Percentiles rank a stretch among this genome's conserved stretches.
These are phyloP conservation scores for Anguilla megastoma DNA, from an alignment of 2,797 vertebrate species.

Conservation along the genomic window DNA sequence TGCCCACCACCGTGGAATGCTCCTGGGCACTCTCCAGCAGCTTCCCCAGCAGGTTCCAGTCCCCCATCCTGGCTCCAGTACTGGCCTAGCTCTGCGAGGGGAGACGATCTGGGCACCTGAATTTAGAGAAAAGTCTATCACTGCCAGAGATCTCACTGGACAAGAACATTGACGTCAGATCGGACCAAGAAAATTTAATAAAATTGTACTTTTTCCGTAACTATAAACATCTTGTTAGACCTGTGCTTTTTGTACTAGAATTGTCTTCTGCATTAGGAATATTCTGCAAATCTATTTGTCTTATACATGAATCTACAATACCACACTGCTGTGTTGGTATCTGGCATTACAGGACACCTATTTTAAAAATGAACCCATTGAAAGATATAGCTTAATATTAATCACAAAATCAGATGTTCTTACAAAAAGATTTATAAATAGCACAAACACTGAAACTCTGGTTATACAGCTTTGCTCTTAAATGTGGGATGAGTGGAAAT, in stretches of 20 bases:
- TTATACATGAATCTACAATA: background rate
- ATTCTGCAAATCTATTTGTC: background rate
- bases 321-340: too few relatives aligned
- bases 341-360: too few relatives aligned
- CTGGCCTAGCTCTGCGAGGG: conserved; percentile 46
- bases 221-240: background rate
- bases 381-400: too few relatives aligned
- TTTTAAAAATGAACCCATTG: too few relatives aligned
- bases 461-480: too few relatives aligned
- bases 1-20: conserved; percentile 86
- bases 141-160: too few relatives aligned
- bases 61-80: conserved; percentile 72
- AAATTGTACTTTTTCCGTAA: background rate
- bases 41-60: conserved; percentile 84
- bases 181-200: background rate
- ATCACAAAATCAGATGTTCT: too few relatives aligned
- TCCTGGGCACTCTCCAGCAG: conserved; percentile 85
- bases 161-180: background rate
- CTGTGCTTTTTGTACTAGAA: background rate
- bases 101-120: conserved; percentile 52
- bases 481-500: too few relatives aligned
- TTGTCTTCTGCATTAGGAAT: background rate
- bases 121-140: background rate
- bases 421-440: too few relatives aligned
- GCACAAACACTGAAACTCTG: background rate